Evolutionary conservation across 1,140 invertebrate genomes (phyloP).

Genomic region (Asobara japonica): DNA sequence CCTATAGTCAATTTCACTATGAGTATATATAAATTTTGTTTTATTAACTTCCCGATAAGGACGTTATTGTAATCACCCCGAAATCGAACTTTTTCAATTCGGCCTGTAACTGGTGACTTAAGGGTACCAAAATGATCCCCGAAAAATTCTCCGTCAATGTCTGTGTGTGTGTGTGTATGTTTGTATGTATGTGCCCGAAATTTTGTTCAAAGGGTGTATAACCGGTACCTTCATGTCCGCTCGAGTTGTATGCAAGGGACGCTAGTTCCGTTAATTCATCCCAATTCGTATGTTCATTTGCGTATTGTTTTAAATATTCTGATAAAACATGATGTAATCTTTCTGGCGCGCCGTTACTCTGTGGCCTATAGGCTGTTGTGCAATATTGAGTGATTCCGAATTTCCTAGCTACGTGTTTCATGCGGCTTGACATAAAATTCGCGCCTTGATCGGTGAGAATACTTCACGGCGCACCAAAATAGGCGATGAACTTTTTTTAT

Average conservation of each 20-base stretch:
- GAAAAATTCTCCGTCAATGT: not conserved
- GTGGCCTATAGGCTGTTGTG: conserved; percentile 43
- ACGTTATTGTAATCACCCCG: too few relatives aligned
- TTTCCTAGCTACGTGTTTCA: conserved; percentile 41
- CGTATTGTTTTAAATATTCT: conserved; percentile 37
- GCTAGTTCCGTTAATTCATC: conserved; percentile 19
- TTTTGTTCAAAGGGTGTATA: conserved; percentile 14
- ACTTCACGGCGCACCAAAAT: conserved; percentile 43
- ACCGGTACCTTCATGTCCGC: conserved; percentile 9
- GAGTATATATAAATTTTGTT: too few relatives aligned
- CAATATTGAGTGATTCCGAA: conserved; percentile 43
- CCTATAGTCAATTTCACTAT: too few relatives aligned
- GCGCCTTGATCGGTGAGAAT: conserved; percentile 48
- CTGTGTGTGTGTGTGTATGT: not conserved
- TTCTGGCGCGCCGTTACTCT: conserved; percentile 46
- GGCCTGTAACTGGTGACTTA: too few relatives aligned
- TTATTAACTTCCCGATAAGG: too few relatives aligned
- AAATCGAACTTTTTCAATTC: too few relatives aligned
- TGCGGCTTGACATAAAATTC: conserved; percentile 41
- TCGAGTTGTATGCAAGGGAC: conserved; percentile 14
- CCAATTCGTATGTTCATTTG: not conserved
- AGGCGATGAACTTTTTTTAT: conserved; percentile 6
- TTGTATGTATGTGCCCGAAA: conserved; percentile 1
- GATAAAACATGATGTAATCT: conserved; percentile 40
- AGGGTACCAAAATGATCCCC: not conserved